These are phyloP conservation scores for Phortica variegata DNA, from an alignment of 1,140 invertebrate genomes.

Conservation along the genomic window DNA sequence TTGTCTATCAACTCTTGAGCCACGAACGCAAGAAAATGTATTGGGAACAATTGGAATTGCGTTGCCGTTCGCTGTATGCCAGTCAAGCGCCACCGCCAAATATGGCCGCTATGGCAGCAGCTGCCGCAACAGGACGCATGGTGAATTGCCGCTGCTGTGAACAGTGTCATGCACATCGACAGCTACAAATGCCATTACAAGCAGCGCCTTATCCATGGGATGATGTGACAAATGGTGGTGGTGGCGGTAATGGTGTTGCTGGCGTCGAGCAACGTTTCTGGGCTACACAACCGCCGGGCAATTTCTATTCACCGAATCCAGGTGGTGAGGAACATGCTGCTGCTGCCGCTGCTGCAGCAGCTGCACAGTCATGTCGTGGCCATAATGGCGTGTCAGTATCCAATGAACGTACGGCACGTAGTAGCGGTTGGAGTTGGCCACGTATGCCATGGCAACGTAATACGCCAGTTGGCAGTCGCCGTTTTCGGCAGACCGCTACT, in stretches of 20 bases:
- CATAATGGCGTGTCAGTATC: slow-evolving; percentile 37
- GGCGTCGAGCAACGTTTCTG: slow-evolving; percentile 40
- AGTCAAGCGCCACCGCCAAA: slow-evolving; percentile 57
- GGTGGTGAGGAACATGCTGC: slow-evolving; percentile 59
- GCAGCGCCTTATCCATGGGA: slow-evolving; percentile 47
- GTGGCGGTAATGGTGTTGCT: slow-evolving; percentile 30
- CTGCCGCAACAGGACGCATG: slow-evolving; percentile 26
- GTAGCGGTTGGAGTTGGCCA: slow-evolving; percentile 64
- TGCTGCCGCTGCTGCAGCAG: slow-evolving; percentile 10
- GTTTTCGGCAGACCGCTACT: slow-evolving; percentile 50
- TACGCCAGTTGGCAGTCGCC: slow-evolving; percentile 36
- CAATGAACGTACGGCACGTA: slow-evolving; percentile 49
- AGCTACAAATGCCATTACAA: slow-evolving; percentile 37
- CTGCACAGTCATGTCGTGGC: slow-evolving; percentile 6
- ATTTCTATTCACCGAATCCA: slow-evolving; percentile 80
- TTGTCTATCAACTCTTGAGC: slow-evolving; percentile 83
- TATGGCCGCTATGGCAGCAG: slow-evolving; percentile 24
- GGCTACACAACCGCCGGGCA: slow-evolving; percentile 60
- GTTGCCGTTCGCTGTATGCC: slow-evolving; percentile 75
- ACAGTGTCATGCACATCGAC: slow-evolving; percentile 54
- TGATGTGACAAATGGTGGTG: slow-evolving; percentile 32
- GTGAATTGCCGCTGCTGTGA: slow-evolving; percentile 53
- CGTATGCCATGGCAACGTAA: slow-evolving; percentile 60
- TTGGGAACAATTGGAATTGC: slow-evolving; percentile 84
- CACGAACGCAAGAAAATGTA: slow-evolving; percentile 93